Conservation (phyloP, 2,113 vertebrate species). For the Tenrec ecaudatus region DNA sequence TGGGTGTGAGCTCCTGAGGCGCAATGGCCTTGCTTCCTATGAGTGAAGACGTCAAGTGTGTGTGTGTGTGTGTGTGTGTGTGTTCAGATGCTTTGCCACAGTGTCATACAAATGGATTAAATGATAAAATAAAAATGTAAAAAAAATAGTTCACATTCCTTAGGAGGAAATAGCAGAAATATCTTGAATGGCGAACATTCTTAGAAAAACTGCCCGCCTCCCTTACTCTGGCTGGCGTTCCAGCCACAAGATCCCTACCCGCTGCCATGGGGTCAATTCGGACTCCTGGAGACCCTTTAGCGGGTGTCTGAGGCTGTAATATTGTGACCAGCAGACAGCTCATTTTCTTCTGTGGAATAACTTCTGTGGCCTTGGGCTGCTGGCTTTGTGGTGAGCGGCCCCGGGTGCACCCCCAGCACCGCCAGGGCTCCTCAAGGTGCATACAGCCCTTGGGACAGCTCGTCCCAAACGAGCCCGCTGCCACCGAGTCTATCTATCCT, state of each 20-base stretch:
- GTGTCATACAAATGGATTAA: constrained; percentile 62
- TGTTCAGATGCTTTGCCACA: constrained; percentile 46
- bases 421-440: no score
- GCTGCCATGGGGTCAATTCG: no score
- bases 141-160: constrained; percentile 71
- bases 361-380: not conserved
- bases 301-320: no score
- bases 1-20: not conserved
- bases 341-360: no score
- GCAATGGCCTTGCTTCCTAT: not conserved
- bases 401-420: no score
- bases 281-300: no score
- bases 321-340: no score
- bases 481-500: no score
- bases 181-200: constrained; percentile 58
- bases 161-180: constrained; percentile 19
- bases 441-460: no score
- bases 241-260: not conserved
- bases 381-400: no score
- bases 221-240: constrained; percentile 1
- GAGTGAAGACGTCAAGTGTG: constrained; percentile 54
- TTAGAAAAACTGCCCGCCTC: constrained; percentile 40
- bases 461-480: no score
- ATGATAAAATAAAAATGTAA: constrained; percentile 66
- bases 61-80: not conserved